Evolutionary conservation across 1,140 invertebrate species (phyloP).

Genomic region (Dendrolimus punctatus): DNA sequence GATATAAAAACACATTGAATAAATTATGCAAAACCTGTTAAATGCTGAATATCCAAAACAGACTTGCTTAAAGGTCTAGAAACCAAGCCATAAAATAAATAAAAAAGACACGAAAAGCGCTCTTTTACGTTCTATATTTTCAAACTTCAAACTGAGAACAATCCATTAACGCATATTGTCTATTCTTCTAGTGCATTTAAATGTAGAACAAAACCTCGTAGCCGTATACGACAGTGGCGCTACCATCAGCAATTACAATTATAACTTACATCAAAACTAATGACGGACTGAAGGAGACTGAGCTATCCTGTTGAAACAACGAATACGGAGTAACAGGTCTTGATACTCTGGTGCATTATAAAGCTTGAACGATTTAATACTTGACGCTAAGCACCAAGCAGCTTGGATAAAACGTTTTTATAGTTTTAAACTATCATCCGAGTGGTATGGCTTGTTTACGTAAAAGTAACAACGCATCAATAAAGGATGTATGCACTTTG

Average conservation of each 20-base stretch:
- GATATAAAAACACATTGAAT: too few relatives aligned
- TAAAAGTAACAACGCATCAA: constrained; percentile 7
- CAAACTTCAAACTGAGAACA: too few relatives aligned
- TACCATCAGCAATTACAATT: constrained; percentile 19
- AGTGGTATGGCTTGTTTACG: constrained; percentile 14
- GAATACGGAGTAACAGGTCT: not conserved
- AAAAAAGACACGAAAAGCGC: too few relatives aligned
- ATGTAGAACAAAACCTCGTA: constrained; percentile 13
- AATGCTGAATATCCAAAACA: too few relatives aligned
- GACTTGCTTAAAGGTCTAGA: too few relatives aligned
- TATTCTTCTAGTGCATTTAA: constrained; percentile 8
- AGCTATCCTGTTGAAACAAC: not conserved
- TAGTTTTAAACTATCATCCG: constrained; percentile 24
- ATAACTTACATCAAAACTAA: not conserved
- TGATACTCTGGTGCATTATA: constrained; percentile 9
- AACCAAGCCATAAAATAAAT: too few relatives aligned
- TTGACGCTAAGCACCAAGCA: constrained; percentile 14
- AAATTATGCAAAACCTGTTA: too few relatives aligned
- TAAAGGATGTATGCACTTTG: not conserved
- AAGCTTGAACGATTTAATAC: constrained; percentile 21
- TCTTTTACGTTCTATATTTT: too few relatives aligned
- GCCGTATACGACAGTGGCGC: constrained; percentile 17
- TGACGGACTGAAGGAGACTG: constrained; percentile 6
- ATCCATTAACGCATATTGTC: too few relatives aligned
- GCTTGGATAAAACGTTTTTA: constrained; percentile 26